Conservation (phyloP, 2,888 invertebrate genomes). For the Drosophila pseudotakahashii region DNA sequence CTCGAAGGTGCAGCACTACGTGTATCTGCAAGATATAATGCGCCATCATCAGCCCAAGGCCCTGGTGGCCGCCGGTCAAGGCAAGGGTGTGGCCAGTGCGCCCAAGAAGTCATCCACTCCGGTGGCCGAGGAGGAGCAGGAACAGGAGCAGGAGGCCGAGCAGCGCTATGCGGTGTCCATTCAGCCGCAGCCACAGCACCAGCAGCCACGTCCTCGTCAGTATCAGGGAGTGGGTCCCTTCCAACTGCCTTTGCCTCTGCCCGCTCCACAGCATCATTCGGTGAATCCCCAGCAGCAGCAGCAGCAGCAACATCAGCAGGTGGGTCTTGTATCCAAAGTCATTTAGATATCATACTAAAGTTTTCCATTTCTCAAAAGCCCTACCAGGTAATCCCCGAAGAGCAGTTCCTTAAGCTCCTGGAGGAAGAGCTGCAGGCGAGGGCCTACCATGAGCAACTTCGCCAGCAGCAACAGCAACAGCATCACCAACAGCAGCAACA, state of each 20-base stretch:
- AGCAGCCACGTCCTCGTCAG: slow-evolving; percentile 43
- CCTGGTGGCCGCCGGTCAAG: slow-evolving; percentile 58
- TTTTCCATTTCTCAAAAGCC: slow-evolving; percentile 36
- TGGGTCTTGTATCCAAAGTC: slow-evolving; percentile 28
- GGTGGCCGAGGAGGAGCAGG: slow-evolving; percentile 73
- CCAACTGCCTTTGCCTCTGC: slow-evolving; percentile 62
- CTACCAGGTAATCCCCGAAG: slow-evolving; percentile 82
- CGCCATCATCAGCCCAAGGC: slow-evolving; percentile 79
- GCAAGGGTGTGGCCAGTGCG: slow-evolving; percentile 57
- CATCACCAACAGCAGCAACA: slow-evolving; percentile 47
- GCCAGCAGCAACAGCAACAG: slow-evolving; percentile 66
- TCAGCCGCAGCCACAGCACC: slow-evolving; percentile 52
- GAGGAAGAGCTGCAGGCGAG: slow-evolving; percentile 82
- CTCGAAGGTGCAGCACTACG: slow-evolving; percentile 81
- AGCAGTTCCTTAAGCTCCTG: slow-evolving; percentile 81
- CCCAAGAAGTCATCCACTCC: slow-evolving; percentile 52
- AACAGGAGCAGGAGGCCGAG: slow-evolving; percentile 75
- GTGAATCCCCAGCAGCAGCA: slow-evolving; percentile 38
- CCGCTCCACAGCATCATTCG: slow-evolving; percentile 64
- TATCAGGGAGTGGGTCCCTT: slow-evolving; percentile 61
- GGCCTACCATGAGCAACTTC: slow-evolving; percentile 78
- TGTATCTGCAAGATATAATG: slow-evolving; percentile 82
- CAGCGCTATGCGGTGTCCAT: slow-evolving; percentile 80
- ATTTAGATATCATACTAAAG: background rate
- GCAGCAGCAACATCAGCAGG: slow-evolving; percentile 41